phyloP scores from a whole-genome alignment of 2,888 invertebrate genomes.

The Lathronympha strigana region DNA sequence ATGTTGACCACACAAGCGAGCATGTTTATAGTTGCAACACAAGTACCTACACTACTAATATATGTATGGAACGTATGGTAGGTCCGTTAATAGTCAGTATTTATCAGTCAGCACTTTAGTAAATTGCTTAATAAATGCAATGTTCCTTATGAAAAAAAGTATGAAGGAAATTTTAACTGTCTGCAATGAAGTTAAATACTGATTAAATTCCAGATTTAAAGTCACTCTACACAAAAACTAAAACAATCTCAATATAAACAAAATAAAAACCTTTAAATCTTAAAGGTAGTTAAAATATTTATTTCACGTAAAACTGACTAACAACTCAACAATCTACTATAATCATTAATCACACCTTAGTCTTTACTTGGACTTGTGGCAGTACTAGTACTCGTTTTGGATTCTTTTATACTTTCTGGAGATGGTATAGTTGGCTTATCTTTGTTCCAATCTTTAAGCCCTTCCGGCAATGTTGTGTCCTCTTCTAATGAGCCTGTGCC shows the following conservation, averaged over 20 bases:
- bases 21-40: not conserved
- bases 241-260: conserved; percentile 49
- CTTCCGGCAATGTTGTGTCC: conserved; percentile 96
- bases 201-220: conserved; percentile 50
- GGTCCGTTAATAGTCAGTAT: not conserved
- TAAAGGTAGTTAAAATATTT: conserved; percentile 72
- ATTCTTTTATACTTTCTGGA: conserved; percentile 57
- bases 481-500: conserved; percentile 99
- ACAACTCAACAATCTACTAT: conserved; percentile 59
- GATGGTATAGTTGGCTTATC: conserved; percentile 72
- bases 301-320: conserved; percentile 72
- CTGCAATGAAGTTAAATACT: conserved; percentile 40
- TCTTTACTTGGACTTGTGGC: conserved; percentile 61
- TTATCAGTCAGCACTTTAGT: not conserved
- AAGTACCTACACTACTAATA: no score
- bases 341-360: conserved; percentile 56
- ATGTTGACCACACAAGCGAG: not conserved
- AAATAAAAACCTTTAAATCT: conserved; percentile 69
- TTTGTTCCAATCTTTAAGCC: conserved; percentile 97
- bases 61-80: no score
- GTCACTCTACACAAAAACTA: conserved; percentile 48
- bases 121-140: conserved; percentile 4
- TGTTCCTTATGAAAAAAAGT: not conserved
- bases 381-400: conserved; percentile 46
- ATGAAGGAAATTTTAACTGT: not conserved